phyloP scores from a whole-genome alignment of 2,797 vertebrate species.

The Diplodus puntazzo region DNA sequence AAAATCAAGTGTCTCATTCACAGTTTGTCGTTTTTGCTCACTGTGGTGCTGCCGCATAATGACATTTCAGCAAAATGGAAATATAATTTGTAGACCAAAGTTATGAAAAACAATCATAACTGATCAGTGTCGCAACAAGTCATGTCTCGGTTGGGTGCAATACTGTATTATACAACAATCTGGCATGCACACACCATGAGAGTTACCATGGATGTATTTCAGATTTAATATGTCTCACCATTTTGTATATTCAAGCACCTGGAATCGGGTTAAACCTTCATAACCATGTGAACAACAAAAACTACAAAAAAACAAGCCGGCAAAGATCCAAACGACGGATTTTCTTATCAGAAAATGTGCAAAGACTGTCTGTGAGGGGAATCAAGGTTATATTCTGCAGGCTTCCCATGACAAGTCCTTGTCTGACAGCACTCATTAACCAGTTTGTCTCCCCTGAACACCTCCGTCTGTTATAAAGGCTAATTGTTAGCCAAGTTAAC shows the following conservation, averaged over 20 bases:
- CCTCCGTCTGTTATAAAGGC: constrained; percentile 86
- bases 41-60: constrained; percentile 62
- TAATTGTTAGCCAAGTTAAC: constrained; percentile 88
- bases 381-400: constrained; percentile 70
- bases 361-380: neutral
- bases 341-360: constrained; percentile 1
- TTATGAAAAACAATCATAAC: constrained; percentile 51
- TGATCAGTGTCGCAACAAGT: constrained; percentile 37
- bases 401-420: constrained; percentile 65
- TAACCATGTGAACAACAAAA: constrained; percentile 15
- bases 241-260: constrained; percentile 10
- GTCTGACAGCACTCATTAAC: constrained; percentile 91
- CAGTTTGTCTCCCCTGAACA: constrained; percentile 90
- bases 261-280: constrained; percentile 2
- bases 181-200: neutral
- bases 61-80: constrained; percentile 53
- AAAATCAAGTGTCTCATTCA: constrained; percentile 60
- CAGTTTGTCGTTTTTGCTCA: constrained; percentile 54
- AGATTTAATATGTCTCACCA: neutral
- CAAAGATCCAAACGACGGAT: constrained; percentile 1
- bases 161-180: neutral
- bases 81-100: constrained; percentile 42
- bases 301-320: neutral
- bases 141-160: constrained; percentile 12
- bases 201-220: neutral